Percentiles rank a stretch among this genome's conserved stretches.
These are phyloP conservation scores for Lamellibrachia luymesi DNA, from an alignment of 1,140 invertebrate species.

Conservation along the genomic window DNA sequence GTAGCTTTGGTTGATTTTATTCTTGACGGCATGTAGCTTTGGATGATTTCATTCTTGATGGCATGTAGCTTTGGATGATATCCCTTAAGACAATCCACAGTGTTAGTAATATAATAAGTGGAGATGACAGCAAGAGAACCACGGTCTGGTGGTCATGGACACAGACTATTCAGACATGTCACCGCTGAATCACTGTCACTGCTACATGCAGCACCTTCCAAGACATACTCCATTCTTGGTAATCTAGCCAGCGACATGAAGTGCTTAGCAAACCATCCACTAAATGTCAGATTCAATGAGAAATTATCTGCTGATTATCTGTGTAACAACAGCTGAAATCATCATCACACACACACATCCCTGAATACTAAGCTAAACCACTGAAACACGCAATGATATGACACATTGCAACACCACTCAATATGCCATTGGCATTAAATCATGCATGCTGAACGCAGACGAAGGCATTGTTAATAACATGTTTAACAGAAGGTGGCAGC, in stretches of 20 bases:
- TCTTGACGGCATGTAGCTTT: neutral
- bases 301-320: neutral
- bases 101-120: neutral
- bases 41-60: neutral
- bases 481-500: neutral
- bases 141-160: neutral
- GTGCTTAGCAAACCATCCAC: neutral
- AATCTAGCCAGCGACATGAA: neutral
- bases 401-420: neutral
- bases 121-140: neutral
- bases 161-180: neutral
- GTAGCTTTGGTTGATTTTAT: neutral
- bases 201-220: neutral
- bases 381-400: neutral
- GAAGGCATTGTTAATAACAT: neutral
- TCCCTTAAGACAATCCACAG: neutral
- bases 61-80: neutral
- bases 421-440: neutral
- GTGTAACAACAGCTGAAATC: neutral
- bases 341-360: neutral
- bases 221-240: neutral
- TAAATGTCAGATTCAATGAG: neutral
- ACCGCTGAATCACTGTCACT: neutral
- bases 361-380: neutral
- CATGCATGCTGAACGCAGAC: neutral